phyloP scores from a whole-genome alignment of 2,113 vertebrate genomes.

The Calonectris borealis region DNA sequence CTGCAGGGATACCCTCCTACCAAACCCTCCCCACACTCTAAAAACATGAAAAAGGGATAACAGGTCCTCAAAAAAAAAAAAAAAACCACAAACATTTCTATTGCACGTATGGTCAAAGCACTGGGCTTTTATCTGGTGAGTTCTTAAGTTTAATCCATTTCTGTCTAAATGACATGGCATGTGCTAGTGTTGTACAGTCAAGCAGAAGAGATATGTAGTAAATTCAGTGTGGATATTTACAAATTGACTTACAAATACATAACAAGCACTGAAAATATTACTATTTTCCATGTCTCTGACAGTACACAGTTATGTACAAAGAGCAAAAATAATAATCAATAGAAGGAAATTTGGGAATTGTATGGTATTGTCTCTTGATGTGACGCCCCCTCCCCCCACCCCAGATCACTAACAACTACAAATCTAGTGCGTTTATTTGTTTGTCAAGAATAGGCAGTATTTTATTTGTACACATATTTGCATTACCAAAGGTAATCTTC shows the following conservation, averaged over 20 bases:
- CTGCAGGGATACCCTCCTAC: neutral
- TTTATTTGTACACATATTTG: neutral
- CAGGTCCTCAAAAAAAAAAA: neutral
- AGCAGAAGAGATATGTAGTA: neutral
- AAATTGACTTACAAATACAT: neutral
- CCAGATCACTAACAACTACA: neutral
- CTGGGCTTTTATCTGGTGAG: neutral
- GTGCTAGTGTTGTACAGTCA: neutral
- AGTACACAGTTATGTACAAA: neutral
- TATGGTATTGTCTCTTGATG: neutral
- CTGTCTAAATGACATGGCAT: neutral
- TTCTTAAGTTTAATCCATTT: neutral
- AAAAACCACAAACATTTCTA: neutral
- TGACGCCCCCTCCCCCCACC: rapidly evolving
- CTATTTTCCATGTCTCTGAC: neutral
- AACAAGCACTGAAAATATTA: neutral
- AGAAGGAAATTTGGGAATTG: neutral
- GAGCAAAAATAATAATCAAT: neutral
- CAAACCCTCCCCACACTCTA: neutral
- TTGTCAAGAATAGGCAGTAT: neutral
- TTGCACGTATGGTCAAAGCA: neutral
- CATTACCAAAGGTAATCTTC: neutral
- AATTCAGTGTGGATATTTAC: neutral
- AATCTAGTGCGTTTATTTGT: neutral
- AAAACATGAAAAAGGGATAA: neutral